Base-by-base conservation (phyloP, 2,113 vertebrate species). In the Scolopax mira region DNA sequence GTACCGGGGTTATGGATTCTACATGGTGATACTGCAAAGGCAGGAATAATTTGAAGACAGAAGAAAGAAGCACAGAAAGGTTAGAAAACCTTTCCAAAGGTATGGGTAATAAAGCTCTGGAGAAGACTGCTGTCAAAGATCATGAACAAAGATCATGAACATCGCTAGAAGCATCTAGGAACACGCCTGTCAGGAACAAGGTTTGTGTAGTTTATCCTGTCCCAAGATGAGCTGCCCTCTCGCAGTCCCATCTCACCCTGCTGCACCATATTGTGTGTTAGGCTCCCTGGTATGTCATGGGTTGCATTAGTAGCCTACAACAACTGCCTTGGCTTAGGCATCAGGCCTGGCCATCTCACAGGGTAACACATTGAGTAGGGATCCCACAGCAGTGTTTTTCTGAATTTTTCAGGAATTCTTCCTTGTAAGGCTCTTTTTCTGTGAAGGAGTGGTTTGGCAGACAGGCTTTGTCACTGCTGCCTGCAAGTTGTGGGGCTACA, bases 241-340 rank as follows among this genome's bases (percentile, higher is more conserved):
- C 5, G 2, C 15, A 48, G 13, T 49, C 44, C 35, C 6, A 0
- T 46, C 49, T 78, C 0, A 1, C 33, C 28, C 10, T 72, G 28
- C 30, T 21, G 27, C 9, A 11, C 0, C 0, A 3, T 46, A 19
- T 18, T 70, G 35, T 16, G 27, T 51, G 55, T 41, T 41, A 35
- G 39, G n/a, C 31, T 64, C 13, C 33, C 48, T 39, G 27, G 2
- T 64, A 10, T 6, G 10, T n/a, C 60, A 13, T 18, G 31, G 85
- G 17, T 79, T 74, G 31, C 46, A 2, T 18, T 62, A 33, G 55
- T 46, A 57, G 51, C 27, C 11, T 48, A 16, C 44, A 37, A 27
- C 13, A 27, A 18, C 44, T n/a, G 19, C 28, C 49, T 71, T 2
- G 0, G 7, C 2, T 14, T 64, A 22, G 18, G 41, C 27, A 19